Conservation (phyloP, 2,113 vertebrate genomes). For the Plecturocebus donacophilus region DNA sequence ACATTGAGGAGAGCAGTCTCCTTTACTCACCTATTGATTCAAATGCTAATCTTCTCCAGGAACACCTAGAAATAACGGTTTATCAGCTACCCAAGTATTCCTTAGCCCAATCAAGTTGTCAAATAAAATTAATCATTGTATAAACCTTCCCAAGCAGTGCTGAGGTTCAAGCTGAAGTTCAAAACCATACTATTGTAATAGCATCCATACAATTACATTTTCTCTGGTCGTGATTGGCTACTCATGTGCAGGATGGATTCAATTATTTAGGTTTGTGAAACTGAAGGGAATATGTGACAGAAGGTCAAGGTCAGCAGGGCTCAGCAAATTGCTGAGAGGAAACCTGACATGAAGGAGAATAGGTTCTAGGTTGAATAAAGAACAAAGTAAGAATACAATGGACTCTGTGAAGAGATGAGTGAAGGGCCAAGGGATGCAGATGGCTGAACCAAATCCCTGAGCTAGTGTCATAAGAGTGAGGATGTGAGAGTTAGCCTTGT, state of each 20-base stretch:
- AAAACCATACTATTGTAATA: background rate
- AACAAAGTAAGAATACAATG: background rate
- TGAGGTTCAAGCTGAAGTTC: background rate
- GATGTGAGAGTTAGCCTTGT: background rate
- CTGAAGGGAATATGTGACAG: background rate
- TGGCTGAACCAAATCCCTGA: background rate
- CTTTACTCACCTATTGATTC: background rate
- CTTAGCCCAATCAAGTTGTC: background rate
- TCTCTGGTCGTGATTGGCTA: background rate
- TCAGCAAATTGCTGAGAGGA: background rate
- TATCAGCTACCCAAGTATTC: background rate
- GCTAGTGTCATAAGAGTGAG: background rate
- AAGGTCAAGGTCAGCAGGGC: background rate
- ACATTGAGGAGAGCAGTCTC: background rate
- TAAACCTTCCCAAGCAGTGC: background rate
- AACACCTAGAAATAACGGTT: background rate
- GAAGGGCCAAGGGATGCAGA: background rate
- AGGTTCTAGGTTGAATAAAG: background rate
- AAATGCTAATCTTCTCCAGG: background rate
- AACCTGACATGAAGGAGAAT: background rate
- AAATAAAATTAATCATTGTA: background rate
- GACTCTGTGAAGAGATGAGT: background rate
- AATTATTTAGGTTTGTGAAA: background rate
- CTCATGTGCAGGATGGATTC: background rate
- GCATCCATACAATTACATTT: background rate